phyloP scores from a whole-genome alignment of 2,888 invertebrate species.

The Acanthococcus lagerstroemiae region DNA sequence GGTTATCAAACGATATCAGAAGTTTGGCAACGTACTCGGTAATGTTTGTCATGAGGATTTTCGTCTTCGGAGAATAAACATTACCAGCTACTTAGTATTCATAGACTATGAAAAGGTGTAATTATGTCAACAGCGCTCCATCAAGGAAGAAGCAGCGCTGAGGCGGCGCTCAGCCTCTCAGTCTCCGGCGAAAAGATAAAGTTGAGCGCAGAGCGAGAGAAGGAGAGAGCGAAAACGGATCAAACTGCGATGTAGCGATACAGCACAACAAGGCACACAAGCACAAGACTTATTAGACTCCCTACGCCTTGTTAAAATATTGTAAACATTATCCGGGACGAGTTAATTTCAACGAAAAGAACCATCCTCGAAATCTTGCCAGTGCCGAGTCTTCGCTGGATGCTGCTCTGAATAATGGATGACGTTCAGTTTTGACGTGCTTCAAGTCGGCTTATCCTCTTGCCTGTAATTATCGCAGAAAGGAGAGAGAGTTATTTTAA shows the following conservation, averaged over 20 bases:
- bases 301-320: constrained; percentile 26
- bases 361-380: too few relatives aligned
- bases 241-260: constrained; percentile 26
- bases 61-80: constrained; percentile 23
- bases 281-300: constrained; percentile 27
- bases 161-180: too few relatives aligned
- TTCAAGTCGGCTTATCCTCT: constrained; percentile 22
- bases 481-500: too few relatives aligned
- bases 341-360: constrained; percentile 23
- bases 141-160: constrained; percentile 17
- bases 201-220: background rate
- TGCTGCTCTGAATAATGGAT: constrained; percentile 23
- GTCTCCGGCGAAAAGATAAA: constrained; percentile 16
- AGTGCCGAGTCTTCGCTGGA: too few relatives aligned
- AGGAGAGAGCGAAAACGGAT: constrained; percentile 3
- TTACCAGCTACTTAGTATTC: constrained; percentile 30
- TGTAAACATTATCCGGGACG: constrained; percentile 27
- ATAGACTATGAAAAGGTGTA: constrained; percentile 30
- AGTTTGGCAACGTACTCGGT: constrained; percentile 19
- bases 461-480: constrained; percentile 11
- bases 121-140: constrained; percentile 31
- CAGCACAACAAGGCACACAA: constrained; percentile 26
- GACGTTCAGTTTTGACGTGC: constrained; percentile 24
- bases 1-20: constrained; percentile 24
- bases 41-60: constrained; percentile 27